phyloP scores from a whole-genome alignment of 2,797 vertebrate species.

The Halcyon badia region DNA sequence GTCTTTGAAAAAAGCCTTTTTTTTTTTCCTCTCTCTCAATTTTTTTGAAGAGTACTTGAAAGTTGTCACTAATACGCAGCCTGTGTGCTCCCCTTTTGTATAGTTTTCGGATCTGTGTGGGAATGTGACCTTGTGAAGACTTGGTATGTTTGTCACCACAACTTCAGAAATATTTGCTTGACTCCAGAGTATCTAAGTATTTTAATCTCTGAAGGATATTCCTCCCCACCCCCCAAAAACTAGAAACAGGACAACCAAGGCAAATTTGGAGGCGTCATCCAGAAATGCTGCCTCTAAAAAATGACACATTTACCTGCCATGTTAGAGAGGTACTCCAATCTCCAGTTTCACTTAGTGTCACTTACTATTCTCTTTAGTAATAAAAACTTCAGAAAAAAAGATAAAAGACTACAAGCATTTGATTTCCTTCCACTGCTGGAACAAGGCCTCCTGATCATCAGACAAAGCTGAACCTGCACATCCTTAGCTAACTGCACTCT shows the following conservation, averaged over 20 bases:
- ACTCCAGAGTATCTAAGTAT: neutral
- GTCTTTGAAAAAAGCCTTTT: neutral
- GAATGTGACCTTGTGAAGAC: neutral
- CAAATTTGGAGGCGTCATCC: neutral
- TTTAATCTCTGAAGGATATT: neutral
- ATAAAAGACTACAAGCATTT: neutral
- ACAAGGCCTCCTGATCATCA: neutral
- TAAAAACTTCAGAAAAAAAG: neutral
- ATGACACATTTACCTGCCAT: rapidly evolving
- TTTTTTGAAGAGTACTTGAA: neutral
- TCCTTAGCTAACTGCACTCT: neutral
- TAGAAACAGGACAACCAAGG: neutral
- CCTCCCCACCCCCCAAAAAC: rapidly evolving
- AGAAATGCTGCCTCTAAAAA: neutral
- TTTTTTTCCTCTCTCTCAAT: neutral
- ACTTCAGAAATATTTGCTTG: neutral
- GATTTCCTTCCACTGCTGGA: neutral
- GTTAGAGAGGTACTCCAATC: neutral
- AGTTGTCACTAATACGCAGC: neutral
- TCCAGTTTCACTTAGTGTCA: neutral
- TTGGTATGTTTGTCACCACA: neutral
- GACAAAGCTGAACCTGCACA: neutral
- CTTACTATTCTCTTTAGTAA: neutral
- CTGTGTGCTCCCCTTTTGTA: neutral
- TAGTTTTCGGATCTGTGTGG: neutral